These are phyloP conservation scores for Drosophila mulleri DNA, from an alignment of 2,888 invertebrate genomes.

Conservation along the genomic window DNA sequence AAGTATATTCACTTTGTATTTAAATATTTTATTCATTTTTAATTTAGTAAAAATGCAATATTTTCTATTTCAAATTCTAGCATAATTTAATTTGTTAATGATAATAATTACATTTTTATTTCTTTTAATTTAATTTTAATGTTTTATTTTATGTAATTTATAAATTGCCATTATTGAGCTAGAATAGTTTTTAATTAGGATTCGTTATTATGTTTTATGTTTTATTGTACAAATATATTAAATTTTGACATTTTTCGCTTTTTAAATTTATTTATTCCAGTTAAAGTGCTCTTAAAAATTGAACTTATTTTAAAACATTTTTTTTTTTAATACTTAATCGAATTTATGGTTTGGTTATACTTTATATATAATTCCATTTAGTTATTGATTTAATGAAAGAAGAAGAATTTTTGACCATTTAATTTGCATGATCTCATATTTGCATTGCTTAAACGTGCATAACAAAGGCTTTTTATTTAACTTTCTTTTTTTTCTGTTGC, in stretches of 20 bases:
- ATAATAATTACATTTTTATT: no score
- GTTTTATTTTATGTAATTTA: no score
- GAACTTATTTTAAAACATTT: background rate
- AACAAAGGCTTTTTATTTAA: background rate
- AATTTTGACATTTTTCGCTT: background rate
- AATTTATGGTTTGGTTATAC: background rate
- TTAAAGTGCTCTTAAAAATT: background rate
- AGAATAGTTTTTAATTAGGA: no score
- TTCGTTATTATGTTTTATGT: background rate
- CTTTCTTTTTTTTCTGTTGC: background rate
- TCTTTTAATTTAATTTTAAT: no score
- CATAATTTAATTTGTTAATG: no score
- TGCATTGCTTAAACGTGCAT: constrained; percentile 18
- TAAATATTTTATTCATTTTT: no score
- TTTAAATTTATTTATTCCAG: background rate
- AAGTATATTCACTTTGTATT: no score
- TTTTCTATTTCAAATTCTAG: no score
- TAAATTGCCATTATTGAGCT: no score
- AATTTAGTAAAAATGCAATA: no score
- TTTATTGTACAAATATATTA: background rate
- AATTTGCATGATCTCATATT: constrained; percentile 10
- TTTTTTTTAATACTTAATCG: background rate
- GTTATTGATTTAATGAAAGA: background rate
- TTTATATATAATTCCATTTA: background rate
- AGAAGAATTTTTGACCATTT: background rate